Conservation (phyloP, 2,888 invertebrate genomes). For the Muschampia plurimacula region DNA sequence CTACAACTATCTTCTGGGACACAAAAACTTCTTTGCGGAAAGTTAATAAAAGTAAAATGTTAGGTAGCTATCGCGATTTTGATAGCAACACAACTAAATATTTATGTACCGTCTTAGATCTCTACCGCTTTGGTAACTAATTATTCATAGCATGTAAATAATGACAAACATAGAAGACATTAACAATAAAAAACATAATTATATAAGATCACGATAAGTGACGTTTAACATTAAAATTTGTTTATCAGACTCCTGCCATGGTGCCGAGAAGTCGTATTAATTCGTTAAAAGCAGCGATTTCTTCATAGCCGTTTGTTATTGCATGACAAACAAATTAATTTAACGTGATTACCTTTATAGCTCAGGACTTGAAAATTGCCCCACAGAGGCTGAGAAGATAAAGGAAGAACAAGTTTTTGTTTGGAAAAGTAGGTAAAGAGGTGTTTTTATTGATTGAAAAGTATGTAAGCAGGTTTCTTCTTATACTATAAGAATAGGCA, state of each 20-base stretch:
- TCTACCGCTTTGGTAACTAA: too few species aligned
- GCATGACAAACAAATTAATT: background rate
- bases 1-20: too few species aligned
- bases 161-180: too few species aligned
- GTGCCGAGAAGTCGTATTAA: background rate
- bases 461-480: background rate
- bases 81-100: too few species aligned
- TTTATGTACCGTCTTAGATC: too few species aligned
- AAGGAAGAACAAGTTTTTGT: background rate
- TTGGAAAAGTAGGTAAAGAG: background rate
- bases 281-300: constrained; percentile 3
- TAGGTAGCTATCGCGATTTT: too few species aligned
- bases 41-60: too few species aligned
- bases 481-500: too few species aligned
- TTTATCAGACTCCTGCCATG: background rate
- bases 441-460: background rate
- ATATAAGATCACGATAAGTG: background rate
- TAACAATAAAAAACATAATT: too few species aligned
- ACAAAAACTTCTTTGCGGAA: too few species aligned
- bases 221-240: background rate
- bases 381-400: background rate
- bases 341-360: background rate
- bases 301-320: background rate
- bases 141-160: too few species aligned
- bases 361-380: background rate